phyloP scores from a whole-genome alignment of 2,888 invertebrate species.

The Copidosoma aretas region DNA sequence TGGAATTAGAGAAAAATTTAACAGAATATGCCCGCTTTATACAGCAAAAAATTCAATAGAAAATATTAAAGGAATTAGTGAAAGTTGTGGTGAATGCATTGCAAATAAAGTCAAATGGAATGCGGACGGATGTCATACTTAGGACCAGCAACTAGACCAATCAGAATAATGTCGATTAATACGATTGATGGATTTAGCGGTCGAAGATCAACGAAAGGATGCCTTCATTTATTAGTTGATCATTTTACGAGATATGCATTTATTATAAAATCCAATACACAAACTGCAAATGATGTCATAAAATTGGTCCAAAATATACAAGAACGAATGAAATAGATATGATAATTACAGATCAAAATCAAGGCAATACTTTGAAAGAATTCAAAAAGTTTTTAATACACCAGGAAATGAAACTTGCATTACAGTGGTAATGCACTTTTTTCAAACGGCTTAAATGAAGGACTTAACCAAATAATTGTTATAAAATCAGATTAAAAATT shows the following conservation, averaged over 20 bases:
- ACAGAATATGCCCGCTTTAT: slow-evolving; percentile 30
- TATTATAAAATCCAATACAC: slow-evolving; percentile 35
- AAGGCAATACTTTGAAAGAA: slow-evolving; percentile 34
- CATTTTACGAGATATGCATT: slow-evolving; percentile 36
- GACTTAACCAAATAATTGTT: too few species aligned
- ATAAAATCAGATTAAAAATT: too few species aligned
- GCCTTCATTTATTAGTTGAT: slow-evolving; percentile 34
- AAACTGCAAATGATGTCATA: slow-evolving; percentile 30
- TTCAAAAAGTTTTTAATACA: slow-evolving; percentile 32
- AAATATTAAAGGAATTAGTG: slow-evolving; percentile 38
- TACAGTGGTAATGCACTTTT: slow-evolving; percentile 25
- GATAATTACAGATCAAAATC: slow-evolving; percentile 34
- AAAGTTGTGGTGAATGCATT: slow-evolving; percentile 38
- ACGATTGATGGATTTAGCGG: slow-evolving; percentile 43
- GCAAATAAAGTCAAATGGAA: slow-evolving; percentile 41
- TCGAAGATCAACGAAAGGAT: slow-evolving; percentile 40
- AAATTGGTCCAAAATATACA: slow-evolving; percentile 24
- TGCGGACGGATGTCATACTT: slow-evolving; percentile 41
- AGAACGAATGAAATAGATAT: slow-evolving; percentile 24
- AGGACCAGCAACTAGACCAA: slow-evolving; percentile 38
- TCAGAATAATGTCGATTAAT: slow-evolving; percentile 44
- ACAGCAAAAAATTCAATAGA: slow-evolving; percentile 34
- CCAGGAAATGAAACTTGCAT: slow-evolving; percentile 21
- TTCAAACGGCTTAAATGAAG: too few species aligned
- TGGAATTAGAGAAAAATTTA: slow-evolving; percentile 34